Evolutionary conservation across 2,113 vertebrate genomes (phyloP), one percentile per base, ranked within the genome.

Genomic region (Hippocampus zosterae): DNA sequence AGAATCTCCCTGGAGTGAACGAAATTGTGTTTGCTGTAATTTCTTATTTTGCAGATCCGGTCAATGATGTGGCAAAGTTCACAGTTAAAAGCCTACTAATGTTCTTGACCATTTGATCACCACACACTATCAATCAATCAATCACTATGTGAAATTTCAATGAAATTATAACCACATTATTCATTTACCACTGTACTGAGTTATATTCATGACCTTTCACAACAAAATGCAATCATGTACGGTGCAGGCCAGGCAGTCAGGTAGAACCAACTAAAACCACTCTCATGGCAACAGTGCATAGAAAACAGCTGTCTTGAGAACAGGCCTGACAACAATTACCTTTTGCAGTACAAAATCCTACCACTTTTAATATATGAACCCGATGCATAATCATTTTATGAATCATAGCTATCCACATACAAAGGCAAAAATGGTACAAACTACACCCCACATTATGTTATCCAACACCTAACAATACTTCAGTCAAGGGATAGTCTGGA

Each of bases 191-290:
- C n/a, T 33, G 37, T 16, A 53, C 60, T 16, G 41, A 48, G 41
- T 72, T 42, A 25, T 56, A 18, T 3, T 70, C 67, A 1, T 76
- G 74, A 63, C 52, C 44, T 40, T 44, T 44, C 42, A 44, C 42
- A 2, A 44, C 2, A 33, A 19, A 23, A 59, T 44, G 59, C 67
- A 71, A 60, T 59, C 56, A 50, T 25, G 41, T 23, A 41, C 21
- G 5, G 5, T 44, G 41, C 76, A 84, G 80, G 69, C 69, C 74
- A 69, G 68, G 16, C 33, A 55, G 37, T 25, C 10, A 1, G n/a
- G 29, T 23, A 40, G 65, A 2, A 13, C 44, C n/a, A 37, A 44
- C 3, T 9, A 59, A 16, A 50, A 33, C 56, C 56, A 68, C 59
- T n/a, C 19, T 25, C 8, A 19, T 3, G 2, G 42, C 59, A 61